Base-by-base conservation (phyloP, 1,140 invertebrate species). In the Pomacea maculata region DNA sequence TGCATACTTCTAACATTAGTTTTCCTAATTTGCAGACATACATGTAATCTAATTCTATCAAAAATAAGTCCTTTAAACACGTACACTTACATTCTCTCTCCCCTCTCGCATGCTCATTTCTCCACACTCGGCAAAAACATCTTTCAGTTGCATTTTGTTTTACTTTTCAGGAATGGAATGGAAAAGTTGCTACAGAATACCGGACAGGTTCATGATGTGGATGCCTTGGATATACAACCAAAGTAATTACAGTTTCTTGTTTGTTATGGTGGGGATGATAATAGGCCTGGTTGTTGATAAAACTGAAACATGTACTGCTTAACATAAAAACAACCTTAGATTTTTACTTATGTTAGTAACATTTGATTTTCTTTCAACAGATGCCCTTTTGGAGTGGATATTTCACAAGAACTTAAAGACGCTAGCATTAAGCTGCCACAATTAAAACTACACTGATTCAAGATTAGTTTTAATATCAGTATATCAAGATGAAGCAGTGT, bases 81-180 rank as follows among this genome's bases (percentile, higher is more conserved):
- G n/a, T 55, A 9, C 25, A 25, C 17, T 72, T 29, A 68, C 55
- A 61, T 2, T 19, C 21, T 14, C 5, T 11, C 65, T 61, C 21
- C 21, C 45, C 15, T n/a, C 63, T 11, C 19, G n/a, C 55, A 2
- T 52, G 70, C 21, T 45, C 78, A 29, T 61, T 25, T 61, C 68
- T 45, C 34, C 0, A 45, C 34, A 45, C 34, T 45, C 1, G 6
- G 34, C 34, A 45, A 45, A 45, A 45, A 45, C 75, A 17, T 57
- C 29, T 45, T 68, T 83, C 15, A 54, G 72, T 67, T n/a, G 74
- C 55, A 34, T 73, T 54, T 78, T 82, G 6, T 80, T 67, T 83
- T 57, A 68, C 83, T 68, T 83, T 82, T 34, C 63, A 91, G 91
- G 91, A 98, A 98, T 94, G 97, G 96, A 14, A 92, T 97, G 63